Conservation (phyloP, 2,113 vertebrate genomes). For the Struthio camelus region DNA sequence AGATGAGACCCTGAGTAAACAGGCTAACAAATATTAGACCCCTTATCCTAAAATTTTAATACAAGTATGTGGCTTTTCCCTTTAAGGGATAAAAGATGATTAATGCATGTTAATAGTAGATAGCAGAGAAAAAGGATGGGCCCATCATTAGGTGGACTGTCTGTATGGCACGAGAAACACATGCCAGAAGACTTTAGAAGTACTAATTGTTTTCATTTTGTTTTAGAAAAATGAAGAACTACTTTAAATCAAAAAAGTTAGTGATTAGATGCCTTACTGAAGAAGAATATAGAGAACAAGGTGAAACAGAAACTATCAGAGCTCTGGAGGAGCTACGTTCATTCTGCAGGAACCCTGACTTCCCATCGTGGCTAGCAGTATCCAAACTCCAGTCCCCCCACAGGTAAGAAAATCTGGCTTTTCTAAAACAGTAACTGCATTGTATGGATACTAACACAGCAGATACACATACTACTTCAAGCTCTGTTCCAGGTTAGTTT, state of each 20-base stretch:
- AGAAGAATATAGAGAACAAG: slow-evolving; percentile 82
- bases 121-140: not conserved
- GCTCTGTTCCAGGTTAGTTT: not conserved
- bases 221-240: slow-evolving; percentile 72
- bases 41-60: not conserved
- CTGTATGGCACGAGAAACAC: not conserved
- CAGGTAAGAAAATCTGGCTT: slow-evolving; percentile 57
- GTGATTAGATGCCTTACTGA: slow-evolving; percentile 73
- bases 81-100: not conserved
- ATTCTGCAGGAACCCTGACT: slow-evolving; percentile 73
- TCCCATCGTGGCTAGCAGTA: slow-evolving; percentile 81
- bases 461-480: not conserved
- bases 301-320: slow-evolving; percentile 69
- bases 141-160: not conserved
- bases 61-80: not conserved
- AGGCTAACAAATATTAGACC: not conserved
- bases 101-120: not conserved
- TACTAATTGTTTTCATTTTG: not conserved
- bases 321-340: slow-evolving; percentile 82
- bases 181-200: not conserved
- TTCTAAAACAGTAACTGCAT: not conserved
- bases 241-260: slow-evolving; percentile 38
- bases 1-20: not conserved
- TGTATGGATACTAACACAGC: not conserved
- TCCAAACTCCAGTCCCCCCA: slow-evolving; percentile 78